Percentiles rank a stretch among this genome's conserved stretches.
Evolutionary conservation across 2,797 vertebrate genomes (phyloP).

Genomic region (Anolis apletophallus): DNA sequence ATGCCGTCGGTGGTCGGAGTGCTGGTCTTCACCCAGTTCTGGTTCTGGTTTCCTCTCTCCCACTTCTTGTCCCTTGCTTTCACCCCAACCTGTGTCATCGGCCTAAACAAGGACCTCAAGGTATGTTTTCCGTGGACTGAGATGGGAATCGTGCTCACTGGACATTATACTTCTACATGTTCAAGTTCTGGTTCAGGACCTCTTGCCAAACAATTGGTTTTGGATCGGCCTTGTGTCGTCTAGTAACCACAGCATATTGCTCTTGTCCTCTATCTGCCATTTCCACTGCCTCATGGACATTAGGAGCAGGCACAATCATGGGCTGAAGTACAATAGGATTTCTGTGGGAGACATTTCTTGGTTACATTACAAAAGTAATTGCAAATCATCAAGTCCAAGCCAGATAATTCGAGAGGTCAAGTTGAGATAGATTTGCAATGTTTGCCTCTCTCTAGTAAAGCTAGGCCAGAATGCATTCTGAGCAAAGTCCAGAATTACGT

Average conservation of each 20-base stretch:
- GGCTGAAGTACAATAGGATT: too few species aligned
- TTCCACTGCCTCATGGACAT: not conserved
- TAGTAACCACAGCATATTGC: not conserved
- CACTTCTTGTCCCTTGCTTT: constrained; percentile 96
- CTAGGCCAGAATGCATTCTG: not conserved
- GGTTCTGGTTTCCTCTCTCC: constrained; percentile 99
- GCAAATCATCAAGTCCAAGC: not conserved
- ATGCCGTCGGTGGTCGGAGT: constrained; percentile 98
- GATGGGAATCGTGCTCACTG: too few species aligned
- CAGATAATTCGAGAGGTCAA: not conserved
- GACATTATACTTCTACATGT: not conserved
- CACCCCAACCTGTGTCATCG: constrained; percentile 96
- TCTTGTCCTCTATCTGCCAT: not conserved
- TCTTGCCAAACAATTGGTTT: not conserved
- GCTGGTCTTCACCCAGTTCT: constrained; percentile 99
- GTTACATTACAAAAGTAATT: not conserved
- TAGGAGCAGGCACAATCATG: too few species aligned
- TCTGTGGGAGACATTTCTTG: not conserved
- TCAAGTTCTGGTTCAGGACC: too few species aligned
- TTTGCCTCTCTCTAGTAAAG: not conserved
- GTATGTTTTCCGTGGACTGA: constrained; percentile 68
- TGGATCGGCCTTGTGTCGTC: not conserved
- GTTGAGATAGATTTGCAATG: not conserved
- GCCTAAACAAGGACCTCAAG: constrained; percentile 99
- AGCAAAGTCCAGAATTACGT: not conserved